Conservation (phyloP, 2,888 invertebrate genomes). For the Pristionchus maxplancki region DNA sequence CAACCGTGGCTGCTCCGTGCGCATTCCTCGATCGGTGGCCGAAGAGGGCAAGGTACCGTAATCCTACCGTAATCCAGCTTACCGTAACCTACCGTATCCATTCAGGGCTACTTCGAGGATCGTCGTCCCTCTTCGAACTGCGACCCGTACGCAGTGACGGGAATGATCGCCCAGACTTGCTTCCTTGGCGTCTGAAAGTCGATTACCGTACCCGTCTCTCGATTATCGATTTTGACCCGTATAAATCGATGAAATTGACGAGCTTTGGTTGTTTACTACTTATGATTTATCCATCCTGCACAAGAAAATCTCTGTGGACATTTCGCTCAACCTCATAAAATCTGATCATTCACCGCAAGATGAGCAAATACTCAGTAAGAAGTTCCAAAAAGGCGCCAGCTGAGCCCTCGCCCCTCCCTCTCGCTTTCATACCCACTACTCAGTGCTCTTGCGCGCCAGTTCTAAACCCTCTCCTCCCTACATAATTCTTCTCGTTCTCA, state of each 20-base stretch:
- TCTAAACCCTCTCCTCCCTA: neutral
- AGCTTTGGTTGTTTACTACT: neutral
- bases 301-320: too few species aligned
- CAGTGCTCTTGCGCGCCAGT: neutral
- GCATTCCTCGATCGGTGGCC: slow-evolving; percentile 74
- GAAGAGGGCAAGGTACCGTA: slow-evolving; percentile 65
- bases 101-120: slow-evolving; percentile 75
- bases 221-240: neutral
- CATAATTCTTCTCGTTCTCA: slow-evolving; percentile 4
- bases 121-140: slow-evolving; percentile 76
- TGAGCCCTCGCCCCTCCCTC: neutral
- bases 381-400: neutral
- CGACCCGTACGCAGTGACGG: slow-evolving; percentile 72
- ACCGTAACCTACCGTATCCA: neutral
- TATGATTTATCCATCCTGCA: too few species aligned
- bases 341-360: neutral
- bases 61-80: neutral
- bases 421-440: slow-evolving; percentile 6
- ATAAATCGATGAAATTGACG: neutral
- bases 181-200: slow-evolving; percentile 52
- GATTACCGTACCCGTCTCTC: neutral
- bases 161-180: slow-evolving; percentile 64
- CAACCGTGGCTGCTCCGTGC: slow-evolving; percentile 71
- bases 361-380: neutral
- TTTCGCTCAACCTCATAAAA: too few species aligned